Conservation (phyloP, 2,797 vertebrate species). For the Cephalopachus bancanus region DNA sequence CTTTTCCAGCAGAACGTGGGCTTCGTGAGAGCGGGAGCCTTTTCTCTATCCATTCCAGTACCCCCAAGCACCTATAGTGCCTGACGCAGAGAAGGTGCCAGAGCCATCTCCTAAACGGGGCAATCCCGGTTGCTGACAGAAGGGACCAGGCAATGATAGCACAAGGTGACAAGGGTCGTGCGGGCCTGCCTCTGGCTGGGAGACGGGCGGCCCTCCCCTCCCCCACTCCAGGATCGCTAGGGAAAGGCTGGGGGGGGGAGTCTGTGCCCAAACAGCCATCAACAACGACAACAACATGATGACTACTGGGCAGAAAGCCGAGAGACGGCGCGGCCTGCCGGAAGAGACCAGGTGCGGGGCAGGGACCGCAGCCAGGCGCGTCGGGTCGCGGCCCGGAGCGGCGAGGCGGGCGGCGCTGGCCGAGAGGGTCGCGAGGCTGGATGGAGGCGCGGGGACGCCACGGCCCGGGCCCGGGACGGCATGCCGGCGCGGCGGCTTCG, state of each 20-base stretch:
- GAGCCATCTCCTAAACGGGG: background rate
- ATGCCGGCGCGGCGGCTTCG: conserved; percentile 64
- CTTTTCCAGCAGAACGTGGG: background rate
- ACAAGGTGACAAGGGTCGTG: background rate
- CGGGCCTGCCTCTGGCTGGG: background rate
- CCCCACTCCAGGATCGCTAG: background rate
- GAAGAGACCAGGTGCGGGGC: too few species aligned
- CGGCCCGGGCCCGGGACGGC: conserved; percentile 29
- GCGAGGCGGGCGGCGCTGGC: background rate
- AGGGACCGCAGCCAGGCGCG: fast-evolving
- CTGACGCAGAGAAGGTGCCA: background rate
- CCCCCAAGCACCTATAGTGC: background rate
- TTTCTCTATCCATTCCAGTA: background rate
- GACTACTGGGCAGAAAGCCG: background rate
- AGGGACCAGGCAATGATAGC: background rate
- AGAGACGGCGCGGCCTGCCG: background rate
- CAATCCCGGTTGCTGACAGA: background rate
- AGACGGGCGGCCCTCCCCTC: background rate
- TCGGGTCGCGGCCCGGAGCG: background rate
- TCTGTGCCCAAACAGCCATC: background rate
- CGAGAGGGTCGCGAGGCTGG: fast-evolving
- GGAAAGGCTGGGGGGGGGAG: background rate
- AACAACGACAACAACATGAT: background rate
- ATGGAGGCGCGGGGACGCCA: fast-evolving
- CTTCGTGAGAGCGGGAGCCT: background rate